Percentiles rank a stretch among this genome's conserved stretches.
Evolutionary conservation across 2,797 vertebrate genomes (phyloP).

Genomic region (Thunnus albacares): DNA sequence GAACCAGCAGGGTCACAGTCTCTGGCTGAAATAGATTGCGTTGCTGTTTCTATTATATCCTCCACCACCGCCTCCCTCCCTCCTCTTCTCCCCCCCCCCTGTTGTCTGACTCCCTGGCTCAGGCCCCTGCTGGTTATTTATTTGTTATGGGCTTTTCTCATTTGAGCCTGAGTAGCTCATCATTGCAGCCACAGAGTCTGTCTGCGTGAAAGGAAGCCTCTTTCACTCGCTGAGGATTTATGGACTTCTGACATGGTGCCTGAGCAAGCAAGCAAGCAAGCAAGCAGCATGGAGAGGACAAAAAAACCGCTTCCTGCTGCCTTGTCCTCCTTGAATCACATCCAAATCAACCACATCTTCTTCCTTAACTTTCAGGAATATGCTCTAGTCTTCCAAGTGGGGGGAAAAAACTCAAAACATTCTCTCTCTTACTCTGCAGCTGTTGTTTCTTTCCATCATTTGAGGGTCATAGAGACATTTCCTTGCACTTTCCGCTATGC

Average conservation of each 20-base stretch:
- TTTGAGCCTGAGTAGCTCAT: conserved; percentile 78
- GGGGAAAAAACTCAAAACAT: not conserved
- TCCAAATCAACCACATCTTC: conserved; percentile 15
- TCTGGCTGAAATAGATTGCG: conserved; percentile 73
- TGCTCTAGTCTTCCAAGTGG: not conserved
- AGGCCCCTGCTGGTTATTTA: conserved; percentile 76
- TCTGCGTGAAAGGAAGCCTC: conserved; percentile 55
- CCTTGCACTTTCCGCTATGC: not conserved
- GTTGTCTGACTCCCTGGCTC: conserved; percentile 53
- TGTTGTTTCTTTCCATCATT: not conserved
- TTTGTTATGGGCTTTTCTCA: conserved; percentile 80
- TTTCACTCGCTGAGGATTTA: conserved; percentile 73
- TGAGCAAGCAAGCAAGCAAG: conserved; percentile 33
- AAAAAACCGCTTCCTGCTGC: not conserved
- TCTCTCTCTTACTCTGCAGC: not conserved
- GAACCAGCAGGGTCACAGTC: conserved; percentile 57
- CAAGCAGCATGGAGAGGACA: conserved; percentile 26
- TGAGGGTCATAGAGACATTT: not conserved
- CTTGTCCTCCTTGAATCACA: conserved; percentile 32
- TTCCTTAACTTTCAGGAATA: conserved; percentile 15
- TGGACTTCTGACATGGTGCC: conserved; percentile 63
- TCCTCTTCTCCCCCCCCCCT: not conserved
- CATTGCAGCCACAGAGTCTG: conserved; percentile 65
- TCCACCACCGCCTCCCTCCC: not conserved
- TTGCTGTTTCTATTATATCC: conserved; percentile 71